These are phyloP conservation scores for Sthenelais limicola DNA, from an alignment of 2,888 invertebrate genomes.

Conservation along the genomic window DNA sequence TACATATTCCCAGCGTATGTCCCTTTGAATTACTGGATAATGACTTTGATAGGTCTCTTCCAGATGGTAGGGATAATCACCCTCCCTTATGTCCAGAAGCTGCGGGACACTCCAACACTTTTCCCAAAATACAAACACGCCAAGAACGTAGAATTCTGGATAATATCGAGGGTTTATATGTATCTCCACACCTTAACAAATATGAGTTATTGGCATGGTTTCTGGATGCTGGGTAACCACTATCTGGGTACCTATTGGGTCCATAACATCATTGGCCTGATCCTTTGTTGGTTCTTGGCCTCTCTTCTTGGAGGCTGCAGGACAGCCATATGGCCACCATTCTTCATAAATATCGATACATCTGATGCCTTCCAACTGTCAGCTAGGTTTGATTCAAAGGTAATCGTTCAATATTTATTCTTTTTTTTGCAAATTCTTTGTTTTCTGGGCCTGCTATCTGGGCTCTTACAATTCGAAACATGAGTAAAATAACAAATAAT, in stretches of 20 bases:
- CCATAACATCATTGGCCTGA: background rate
- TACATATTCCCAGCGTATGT: background rate
- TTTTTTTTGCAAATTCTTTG: too few species aligned
- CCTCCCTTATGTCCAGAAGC: background rate
- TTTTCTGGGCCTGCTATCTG: too few species aligned
- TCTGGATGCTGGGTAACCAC: slow-evolving; percentile 8
- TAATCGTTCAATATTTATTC: background rate
- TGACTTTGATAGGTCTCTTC: slow-evolving; percentile 3
- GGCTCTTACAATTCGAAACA: too few species aligned
- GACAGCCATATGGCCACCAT: slow-evolving; percentile 32
- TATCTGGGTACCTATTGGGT: slow-evolving; percentile 6
- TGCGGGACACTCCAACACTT: background rate
- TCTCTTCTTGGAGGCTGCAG: background rate
- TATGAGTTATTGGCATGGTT: slow-evolving; percentile 28
- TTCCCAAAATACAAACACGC: too few species aligned
- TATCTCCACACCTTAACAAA: slow-evolving; percentile 7
- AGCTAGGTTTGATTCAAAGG: slow-evolving; percentile 13
- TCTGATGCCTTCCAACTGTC: background rate
- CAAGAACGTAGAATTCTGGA: background rate
- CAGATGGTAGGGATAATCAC: background rate
- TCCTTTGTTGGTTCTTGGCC: background rate
- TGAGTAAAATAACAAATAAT: too few species aligned
- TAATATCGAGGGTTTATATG: background rate
- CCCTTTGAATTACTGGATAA: slow-evolving; percentile 6
- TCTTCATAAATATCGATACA: slow-evolving; percentile 9